phyloP scores from a whole-genome alignment of 2,888 invertebrate genomes.

The Troides helena region DNA sequence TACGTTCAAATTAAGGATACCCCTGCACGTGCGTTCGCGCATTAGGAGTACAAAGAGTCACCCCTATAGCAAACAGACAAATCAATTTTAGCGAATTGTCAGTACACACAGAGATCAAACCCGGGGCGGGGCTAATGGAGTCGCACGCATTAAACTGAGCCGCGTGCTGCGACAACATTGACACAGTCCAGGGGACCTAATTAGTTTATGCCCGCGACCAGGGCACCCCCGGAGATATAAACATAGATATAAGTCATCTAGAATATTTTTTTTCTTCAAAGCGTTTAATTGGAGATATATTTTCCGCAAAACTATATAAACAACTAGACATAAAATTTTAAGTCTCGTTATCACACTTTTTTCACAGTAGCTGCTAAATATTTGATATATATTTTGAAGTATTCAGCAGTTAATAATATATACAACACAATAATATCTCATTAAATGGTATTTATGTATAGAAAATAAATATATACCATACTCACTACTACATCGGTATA shows the following conservation, averaged over 20 bases:
- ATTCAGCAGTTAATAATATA: no score
- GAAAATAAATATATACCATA: no score
- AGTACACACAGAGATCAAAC: slow-evolving; percentile 68
- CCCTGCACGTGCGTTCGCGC: slow-evolving; percentile 16
- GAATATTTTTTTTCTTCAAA: slow-evolving; percentile 33
- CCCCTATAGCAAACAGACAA: slow-evolving; percentile 59
- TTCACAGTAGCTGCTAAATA: no score
- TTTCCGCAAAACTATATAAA: no score
- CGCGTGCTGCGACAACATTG: slow-evolving; percentile 74
- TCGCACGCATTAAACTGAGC: slow-evolving; percentile 76
- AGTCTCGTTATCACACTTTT: no score
- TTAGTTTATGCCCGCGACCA: slow-evolving; percentile 74
- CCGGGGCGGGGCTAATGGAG: slow-evolving; percentile 75
- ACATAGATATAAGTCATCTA: slow-evolving; percentile 35
- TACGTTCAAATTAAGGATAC: slow-evolving; percentile 22
- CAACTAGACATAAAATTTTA: no score
- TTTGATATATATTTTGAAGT: no score
- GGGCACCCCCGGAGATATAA: slow-evolving; percentile 53
- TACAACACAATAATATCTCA: no score
- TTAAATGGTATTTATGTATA: no score
- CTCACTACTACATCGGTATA: no score
- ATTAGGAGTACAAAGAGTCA: slow-evolving; percentile 32
- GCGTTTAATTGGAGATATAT: no score
- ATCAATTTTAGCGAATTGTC: slow-evolving; percentile 78
- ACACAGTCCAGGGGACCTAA: slow-evolving; percentile 74